These are phyloP conservation scores for Trichogramma pretiosum DNA, from an alignment of 1,140 invertebrate genomes.

Conservation along the genomic window DNA sequence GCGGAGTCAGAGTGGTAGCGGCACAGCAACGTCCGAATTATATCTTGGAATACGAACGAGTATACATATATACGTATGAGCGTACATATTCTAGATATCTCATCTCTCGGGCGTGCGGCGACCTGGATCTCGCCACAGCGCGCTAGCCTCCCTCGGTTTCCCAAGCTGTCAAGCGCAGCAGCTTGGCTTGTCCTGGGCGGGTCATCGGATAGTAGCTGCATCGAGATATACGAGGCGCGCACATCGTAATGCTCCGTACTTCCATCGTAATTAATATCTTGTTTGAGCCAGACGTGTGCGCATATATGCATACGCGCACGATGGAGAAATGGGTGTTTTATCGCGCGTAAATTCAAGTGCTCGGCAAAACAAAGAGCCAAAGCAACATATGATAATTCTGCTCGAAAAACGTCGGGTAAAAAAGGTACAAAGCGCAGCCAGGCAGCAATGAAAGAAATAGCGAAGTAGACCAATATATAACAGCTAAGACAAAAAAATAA, in stretches of 20 bases:
- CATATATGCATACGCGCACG: too few relatives aligned
- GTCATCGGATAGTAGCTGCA: slow-evolving; percentile 45
- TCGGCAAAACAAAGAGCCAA: too few relatives aligned
- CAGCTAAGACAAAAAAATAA: not conserved
- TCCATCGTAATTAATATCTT: too few relatives aligned
- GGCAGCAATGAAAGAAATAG: not conserved
- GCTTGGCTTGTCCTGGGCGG: slow-evolving; percentile 41
- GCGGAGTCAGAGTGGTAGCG: too few relatives aligned
- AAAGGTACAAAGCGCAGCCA: slow-evolving; percentile 9
- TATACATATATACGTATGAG: slow-evolving; percentile 44
- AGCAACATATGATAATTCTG: too few relatives aligned
- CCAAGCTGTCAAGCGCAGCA: slow-evolving; percentile 43
- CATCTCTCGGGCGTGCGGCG: slow-evolving; percentile 20
- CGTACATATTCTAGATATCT: slow-evolving; percentile 20
- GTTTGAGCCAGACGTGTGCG: slow-evolving; percentile 28
- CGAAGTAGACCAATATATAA: slow-evolving; percentile 2
- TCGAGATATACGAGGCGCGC: too few relatives aligned
- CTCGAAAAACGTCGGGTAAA: slow-evolving; percentile 2
- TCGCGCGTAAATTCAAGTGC: too few relatives aligned
- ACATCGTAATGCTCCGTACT: too few relatives aligned
- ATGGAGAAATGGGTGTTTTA: too few relatives aligned
- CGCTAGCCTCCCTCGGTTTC: slow-evolving; percentile 43
- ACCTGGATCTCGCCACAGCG: too few relatives aligned
- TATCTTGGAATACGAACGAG: too few relatives aligned
- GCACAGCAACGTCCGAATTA: too few relatives aligned